These are phyloP conservation scores for Troglohyphantes excavatus DNA, from an alignment of 2,888 invertebrate species.

Conservation along the genomic window DNA sequence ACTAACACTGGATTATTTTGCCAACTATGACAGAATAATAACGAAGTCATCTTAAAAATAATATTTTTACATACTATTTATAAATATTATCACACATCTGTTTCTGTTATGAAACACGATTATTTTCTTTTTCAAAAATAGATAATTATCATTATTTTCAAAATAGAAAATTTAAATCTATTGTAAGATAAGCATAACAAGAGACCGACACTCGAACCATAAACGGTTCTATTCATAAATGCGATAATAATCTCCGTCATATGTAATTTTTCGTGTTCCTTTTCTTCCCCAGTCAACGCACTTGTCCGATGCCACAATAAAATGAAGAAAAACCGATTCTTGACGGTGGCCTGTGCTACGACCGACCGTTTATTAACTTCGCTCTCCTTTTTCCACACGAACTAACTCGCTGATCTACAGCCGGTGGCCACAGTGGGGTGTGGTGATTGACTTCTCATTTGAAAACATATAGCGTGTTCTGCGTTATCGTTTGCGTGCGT, in stretches of 20 bases:
- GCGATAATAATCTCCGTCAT: not conserved
- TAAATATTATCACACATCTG: not conserved
- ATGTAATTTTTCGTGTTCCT: not conserved
- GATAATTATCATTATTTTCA: too few species aligned
- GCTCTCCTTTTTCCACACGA: conserved; percentile 36
- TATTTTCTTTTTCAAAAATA: too few species aligned
- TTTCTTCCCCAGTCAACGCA: conserved; percentile 1
- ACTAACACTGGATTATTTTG: too few species aligned
- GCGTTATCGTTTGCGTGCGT: not conserved
- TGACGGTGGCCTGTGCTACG: conserved; percentile 2
- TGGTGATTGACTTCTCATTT: not conserved
- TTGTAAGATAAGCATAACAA: too few species aligned
- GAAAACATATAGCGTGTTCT: not conserved
- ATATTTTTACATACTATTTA: too few species aligned
- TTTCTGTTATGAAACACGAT: too few species aligned
- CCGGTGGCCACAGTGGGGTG: conserved; percentile 35
- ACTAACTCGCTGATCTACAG: conserved; percentile 45
- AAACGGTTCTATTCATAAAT: too few species aligned
- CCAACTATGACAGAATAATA: too few species aligned
- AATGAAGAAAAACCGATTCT: not conserved
- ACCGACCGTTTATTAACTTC: conserved; percentile 23
- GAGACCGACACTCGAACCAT: too few species aligned
- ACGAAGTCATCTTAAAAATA: too few species aligned
- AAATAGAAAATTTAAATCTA: too few species aligned
- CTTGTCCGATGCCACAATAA: not conserved